Evolutionary conservation across 2,888 invertebrate species (phyloP).

Genomic region (Parthenolecanium corni): DNA sequence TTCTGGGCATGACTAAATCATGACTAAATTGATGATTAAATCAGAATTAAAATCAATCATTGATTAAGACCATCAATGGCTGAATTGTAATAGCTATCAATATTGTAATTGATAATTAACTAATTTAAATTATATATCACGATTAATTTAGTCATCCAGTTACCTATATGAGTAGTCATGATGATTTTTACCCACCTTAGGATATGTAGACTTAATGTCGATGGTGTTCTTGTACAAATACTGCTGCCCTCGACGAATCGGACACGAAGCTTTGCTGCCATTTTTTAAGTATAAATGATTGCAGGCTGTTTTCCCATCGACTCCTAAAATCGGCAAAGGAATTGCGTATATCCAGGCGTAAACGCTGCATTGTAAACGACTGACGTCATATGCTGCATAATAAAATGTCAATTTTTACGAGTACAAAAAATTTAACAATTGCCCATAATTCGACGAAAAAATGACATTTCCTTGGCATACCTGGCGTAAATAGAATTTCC

Average conservation of each 20-base stretch:
- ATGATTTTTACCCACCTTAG: no score
- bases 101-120: no score
- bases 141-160: no score
- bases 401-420: neutral
- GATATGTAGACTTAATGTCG: constrained; percentile 45
- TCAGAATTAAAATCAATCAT: no score
- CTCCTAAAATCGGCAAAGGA: constrained; percentile 61
- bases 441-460: no score
- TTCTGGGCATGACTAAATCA: no score
- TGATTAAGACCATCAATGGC: no score
- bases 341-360: constrained; percentile 51
- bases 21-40: no score
- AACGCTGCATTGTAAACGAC: constrained; percentile 48
- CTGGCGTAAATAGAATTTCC: constrained; percentile 17
- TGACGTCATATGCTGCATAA: constrained; percentile 46
- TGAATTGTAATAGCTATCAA: no score
- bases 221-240: constrained; percentile 59
- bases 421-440: neutral
- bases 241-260: constrained; percentile 52
- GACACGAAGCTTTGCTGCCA: constrained; percentile 52
- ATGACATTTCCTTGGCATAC: neutral
- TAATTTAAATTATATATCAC: no score
- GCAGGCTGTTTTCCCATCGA: constrained; percentile 59
- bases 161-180: no score
- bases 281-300: constrained; percentile 47